These are phyloP conservation scores for Eumerus sabulonum DNA, from an alignment of 2,888 invertebrate species.

Conservation along the genomic window DNA sequence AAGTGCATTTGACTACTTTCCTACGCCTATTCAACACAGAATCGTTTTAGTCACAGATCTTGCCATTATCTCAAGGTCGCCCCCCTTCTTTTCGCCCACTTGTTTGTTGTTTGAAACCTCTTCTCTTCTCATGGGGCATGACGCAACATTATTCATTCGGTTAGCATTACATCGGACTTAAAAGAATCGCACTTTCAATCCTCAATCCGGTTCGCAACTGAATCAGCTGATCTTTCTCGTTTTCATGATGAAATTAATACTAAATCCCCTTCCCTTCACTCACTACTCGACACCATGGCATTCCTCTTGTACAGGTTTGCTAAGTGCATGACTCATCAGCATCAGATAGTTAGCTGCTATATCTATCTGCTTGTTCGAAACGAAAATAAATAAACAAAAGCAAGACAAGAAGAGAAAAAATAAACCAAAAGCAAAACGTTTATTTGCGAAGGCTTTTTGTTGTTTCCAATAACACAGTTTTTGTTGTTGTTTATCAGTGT, in stretches of 20 bases:
- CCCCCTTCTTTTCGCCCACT: background rate
- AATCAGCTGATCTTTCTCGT: constrained; percentile 51
- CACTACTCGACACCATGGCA: too few species aligned
- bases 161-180: too few species aligned
- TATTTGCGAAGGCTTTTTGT: constrained; percentile 42
- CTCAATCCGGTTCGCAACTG: background rate
- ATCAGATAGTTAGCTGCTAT: background rate
- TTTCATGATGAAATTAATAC: constrained; percentile 31
- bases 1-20: too few species aligned
- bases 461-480: constrained; percentile 43
- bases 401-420: constrained; percentile 6
- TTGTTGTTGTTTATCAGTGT: constrained; percentile 28
- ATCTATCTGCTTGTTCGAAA: too few species aligned
- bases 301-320: background rate
- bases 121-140: constrained; percentile 48
- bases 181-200: too few species aligned
- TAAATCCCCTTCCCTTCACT: too few species aligned
- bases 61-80: background rate
- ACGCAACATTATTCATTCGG: constrained; percentile 19
- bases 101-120: constrained; percentile 1
- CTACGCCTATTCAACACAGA: too few species aligned
- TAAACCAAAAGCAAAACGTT: constrained; percentile 7
- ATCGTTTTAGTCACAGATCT: too few species aligned
- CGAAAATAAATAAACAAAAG: constrained; percentile 7
- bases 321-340: constrained; percentile 26